These are phyloP conservation scores for Ageneiosus marmoratus DNA, from an alignment of 2,113 vertebrate species.

Conservation along the genomic window DNA sequence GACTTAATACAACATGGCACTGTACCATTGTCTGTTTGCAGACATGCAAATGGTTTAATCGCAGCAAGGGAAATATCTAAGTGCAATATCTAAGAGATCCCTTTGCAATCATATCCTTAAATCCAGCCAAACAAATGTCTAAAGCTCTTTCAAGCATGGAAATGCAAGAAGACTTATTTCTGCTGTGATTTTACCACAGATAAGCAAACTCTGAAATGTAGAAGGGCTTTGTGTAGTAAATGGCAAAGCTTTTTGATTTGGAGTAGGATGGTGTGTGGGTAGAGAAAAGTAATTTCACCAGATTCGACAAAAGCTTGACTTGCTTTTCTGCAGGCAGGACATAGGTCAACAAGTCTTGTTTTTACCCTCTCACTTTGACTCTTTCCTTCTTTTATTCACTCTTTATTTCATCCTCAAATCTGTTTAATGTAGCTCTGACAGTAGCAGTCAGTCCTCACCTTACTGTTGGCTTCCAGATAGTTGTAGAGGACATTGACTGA, in stretches of 20 bases:
- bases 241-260: conserved; percentile 41
- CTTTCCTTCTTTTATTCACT: not conserved
- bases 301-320: conserved; percentile 23
- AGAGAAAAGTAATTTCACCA: conserved; percentile 40
- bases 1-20: not conserved
- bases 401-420: not conserved
- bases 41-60: not conserved
- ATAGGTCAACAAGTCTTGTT: conserved; percentile 31
- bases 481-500: conserved; percentile 90
- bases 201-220: conserved; percentile 1
- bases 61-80: not conserved
- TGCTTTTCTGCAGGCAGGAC: conserved; percentile 34
- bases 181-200: not conserved
- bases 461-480: conserved; percentile 87
- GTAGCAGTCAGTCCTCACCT: conserved; percentile 70
- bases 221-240: conserved; percentile 29
- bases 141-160: not conserved
- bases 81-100: not conserved
- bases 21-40: not conserved
- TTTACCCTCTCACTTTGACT: conserved; percentile 10
- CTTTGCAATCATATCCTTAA: not conserved
- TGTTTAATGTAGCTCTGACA: not conserved
- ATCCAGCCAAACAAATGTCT: not conserved
- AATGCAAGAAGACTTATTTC: not conserved
- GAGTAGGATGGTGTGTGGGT: conserved; percentile 48